A percentile compares a stretch with the other conserved stretches of the same genome.
Evolutionary conservation across 2,888 invertebrate genomes (phyloP).

Genomic region (Tachina grossa): DNA sequence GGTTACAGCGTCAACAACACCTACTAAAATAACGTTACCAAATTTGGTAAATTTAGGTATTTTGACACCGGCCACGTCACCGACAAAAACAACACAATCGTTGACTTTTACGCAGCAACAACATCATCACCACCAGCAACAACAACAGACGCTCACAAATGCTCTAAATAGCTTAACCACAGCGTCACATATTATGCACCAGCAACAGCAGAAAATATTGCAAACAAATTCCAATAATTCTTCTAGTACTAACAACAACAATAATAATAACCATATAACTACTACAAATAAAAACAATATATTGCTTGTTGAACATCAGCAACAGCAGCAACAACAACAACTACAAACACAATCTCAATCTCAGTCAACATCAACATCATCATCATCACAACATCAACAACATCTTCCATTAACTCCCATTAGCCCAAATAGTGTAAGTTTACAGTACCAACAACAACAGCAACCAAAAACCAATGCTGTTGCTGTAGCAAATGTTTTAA

Average conservation of each 20-base stretch:
- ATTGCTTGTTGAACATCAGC: constrained; percentile 68
- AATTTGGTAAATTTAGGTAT: constrained; percentile 83
- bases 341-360: constrained; percentile 62
- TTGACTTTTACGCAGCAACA: constrained; percentile 78
- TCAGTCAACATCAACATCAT: constrained; percentile 42
- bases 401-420: constrained; percentile 81
- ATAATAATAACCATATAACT: constrained; percentile 69
- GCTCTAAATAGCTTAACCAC: constrained; percentile 75
- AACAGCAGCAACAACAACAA: constrained; percentile 58
- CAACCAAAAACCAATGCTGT: constrained; percentile 70
- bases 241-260: constrained; percentile 47
- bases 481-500: constrained; percentile 72
- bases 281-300: constrained; percentile 68
- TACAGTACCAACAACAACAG: constrained; percentile 75
- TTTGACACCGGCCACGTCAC: constrained; percentile 84
- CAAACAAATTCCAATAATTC: constrained; percentile 73
- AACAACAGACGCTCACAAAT: constrained; percentile 74
- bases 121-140: constrained; percentile 76
- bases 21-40: constrained; percentile 81
- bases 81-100: constrained; percentile 82
- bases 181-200: constrained; percentile 75
- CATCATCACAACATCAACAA: constrained; percentile 74
- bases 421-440: constrained; percentile 81
- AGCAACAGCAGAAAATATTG: constrained; percentile 72
- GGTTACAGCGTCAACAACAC: constrained; percentile 70